Conservation (phyloP, 2,113 vertebrate species). For the Sigmodon hispidus region DNA sequence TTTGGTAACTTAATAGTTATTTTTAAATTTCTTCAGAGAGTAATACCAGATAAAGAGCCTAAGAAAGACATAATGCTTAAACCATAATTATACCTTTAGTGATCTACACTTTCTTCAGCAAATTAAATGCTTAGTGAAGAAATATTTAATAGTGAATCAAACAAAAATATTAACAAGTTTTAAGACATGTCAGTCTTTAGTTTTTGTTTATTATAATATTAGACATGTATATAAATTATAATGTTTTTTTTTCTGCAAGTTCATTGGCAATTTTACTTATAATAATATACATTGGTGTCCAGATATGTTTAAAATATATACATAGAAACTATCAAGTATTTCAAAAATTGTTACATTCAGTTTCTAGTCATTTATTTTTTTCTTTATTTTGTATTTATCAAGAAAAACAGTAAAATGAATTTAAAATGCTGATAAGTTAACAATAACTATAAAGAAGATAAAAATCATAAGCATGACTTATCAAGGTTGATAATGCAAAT, state of each 20-base stretch:
- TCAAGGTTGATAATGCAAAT: too few relatives aligned
- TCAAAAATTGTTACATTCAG: background rate
- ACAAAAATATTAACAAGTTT: background rate
- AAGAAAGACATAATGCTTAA: background rate
- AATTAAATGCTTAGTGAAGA: background rate
- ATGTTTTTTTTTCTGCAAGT: background rate
- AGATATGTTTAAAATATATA: constrained; percentile 6
- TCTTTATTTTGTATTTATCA: too few relatives aligned
- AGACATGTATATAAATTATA: background rate
- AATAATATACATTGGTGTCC: background rate
- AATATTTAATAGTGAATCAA: background rate
- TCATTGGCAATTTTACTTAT: background rate
- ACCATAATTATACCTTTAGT: background rate
- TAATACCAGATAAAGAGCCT: background rate
- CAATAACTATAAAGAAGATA: too few relatives aligned
- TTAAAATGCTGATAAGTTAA: too few relatives aligned
- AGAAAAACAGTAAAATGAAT: too few relatives aligned
- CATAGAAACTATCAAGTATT: background rate
- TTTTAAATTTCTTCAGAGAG: background rate
- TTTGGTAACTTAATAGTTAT: background rate
- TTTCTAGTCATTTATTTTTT: background rate
- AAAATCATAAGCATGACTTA: too few relatives aligned
- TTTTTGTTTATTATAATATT: background rate
- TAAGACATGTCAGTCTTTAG: background rate
- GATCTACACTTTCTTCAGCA: background rate